Evolutionary conservation across 2,113 vertebrate species (phyloP), one percentile per base, ranked within the genome.

Genomic region (Colinus virginianus): DNA sequence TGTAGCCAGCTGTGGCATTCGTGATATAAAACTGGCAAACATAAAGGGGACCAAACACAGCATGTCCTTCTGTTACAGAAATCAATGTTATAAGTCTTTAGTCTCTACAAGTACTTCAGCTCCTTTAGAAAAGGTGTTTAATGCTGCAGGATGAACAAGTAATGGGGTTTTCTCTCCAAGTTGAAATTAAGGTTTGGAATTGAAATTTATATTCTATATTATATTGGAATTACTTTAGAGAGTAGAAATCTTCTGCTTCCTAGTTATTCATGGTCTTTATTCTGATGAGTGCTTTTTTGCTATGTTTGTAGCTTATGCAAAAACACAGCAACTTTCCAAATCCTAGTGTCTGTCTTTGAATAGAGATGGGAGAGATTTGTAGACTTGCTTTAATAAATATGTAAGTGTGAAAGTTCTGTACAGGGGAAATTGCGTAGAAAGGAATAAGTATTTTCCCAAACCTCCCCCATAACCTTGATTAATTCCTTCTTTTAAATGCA

Each of bases 1-100:
- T 77, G 13, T 90, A 68, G 78, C 43, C 45, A 82, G 71, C 63
- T 83, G 13, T 69, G 72, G 58, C 26, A 53, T 71, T 76, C 28
- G 55, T 43, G 38, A 38, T 25, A 38, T 81, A n/a, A 87, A 88
- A 79, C 6, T 9, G 9, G 38, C 32, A 84, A 95, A 78, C 66
- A 34, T 25, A 67, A 67, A 38, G 38, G 78, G 79, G 85, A 71
- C 26, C 48, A 76, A 94, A 90, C 51, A 80, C 64, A 2, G 0
- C 49, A 20, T 90, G 66, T 78, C 89, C 72, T 80, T 90, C 86
- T 96, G n/a, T 93, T 93, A 48, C 11, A 10, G 68, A 95, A 96
- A 92, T 80, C 90, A 78, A 15, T 78, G 71, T 49, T 93, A 67
- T 30, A 43, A 77, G 22, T 92, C 81, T 93, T 72, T 74, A 78